Percentiles rank a stretch among this genome's conserved stretches.
These are phyloP conservation scores for Panzeria rudis DNA, from an alignment of 2,888 invertebrate species.

Conservation along the genomic window DNA sequence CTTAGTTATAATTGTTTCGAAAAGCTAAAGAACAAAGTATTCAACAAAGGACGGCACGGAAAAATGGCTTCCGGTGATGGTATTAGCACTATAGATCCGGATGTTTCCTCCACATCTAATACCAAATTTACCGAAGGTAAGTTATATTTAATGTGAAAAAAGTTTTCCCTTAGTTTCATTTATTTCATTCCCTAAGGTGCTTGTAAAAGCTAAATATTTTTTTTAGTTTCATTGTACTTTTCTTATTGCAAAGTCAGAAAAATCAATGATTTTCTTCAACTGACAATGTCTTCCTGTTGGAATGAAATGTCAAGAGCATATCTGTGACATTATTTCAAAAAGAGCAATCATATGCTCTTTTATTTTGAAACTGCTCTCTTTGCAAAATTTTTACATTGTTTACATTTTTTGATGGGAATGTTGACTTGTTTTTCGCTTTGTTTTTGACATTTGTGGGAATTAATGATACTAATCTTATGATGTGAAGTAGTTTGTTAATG, in stretches of 20 bases:
- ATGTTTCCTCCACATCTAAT: slow-evolving; percentile 86
- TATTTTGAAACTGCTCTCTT: slow-evolving; percentile 15
- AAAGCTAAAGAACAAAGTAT: slow-evolving; percentile 32
- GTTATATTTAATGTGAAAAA: slow-evolving; percentile 12
- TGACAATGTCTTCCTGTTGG: slow-evolving; percentile 65
- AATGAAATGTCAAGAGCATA: slow-evolving; percentile 43
- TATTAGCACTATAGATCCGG: slow-evolving; percentile 91
- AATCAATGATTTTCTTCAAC: slow-evolving; percentile 69
- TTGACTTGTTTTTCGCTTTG: slow-evolving; percentile 15
- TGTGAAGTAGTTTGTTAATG: neutral
- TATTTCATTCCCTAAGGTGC: neutral
- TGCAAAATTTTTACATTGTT: slow-evolving; percentile 39
- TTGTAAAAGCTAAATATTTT: slow-evolving; percentile 11
- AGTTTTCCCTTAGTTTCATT: neutral
- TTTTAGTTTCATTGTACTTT: slow-evolving; percentile 43
- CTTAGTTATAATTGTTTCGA: slow-evolving; percentile 9
- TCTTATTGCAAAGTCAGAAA: slow-evolving; percentile 65
- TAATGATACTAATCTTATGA: neutral
- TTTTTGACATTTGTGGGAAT: slow-evolving; percentile 26
- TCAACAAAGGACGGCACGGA: slow-evolving; percentile 8
- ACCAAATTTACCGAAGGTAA: slow-evolving; percentile 84
- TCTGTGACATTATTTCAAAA: neutral
- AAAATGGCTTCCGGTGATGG: slow-evolving; percentile 92
- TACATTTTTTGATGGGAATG: slow-evolving; percentile 40
- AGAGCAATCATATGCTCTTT: slow-evolving; percentile 30